Base-by-base conservation (phyloP, 2,113 vertebrate species). In the Eleginops maclovinus region DNA sequence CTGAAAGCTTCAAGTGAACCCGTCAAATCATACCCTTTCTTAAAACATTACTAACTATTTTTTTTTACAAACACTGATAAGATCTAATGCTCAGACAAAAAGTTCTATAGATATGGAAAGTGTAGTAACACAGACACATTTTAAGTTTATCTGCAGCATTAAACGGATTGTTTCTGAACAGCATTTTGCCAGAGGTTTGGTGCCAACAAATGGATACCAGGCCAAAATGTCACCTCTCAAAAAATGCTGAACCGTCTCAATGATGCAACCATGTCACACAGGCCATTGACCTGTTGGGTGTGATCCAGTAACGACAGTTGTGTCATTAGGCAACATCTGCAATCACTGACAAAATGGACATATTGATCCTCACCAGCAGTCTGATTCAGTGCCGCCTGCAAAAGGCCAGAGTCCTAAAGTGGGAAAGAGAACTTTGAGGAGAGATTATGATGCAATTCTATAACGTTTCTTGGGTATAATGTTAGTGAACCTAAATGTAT, bases 201-300 rank as follows among this genome's bases (percentile, higher is more conserved):
- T 70, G 76, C 54, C 79, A 58, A 66, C n/a, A 44, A 62, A 70
- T 36, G 63, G 50, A 81, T 63, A 73, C 62, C 11, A 31, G 19
- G 75, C 26, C 51, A 72, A 59, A 75, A 40, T 21, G 31, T 56
- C 69, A 58, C 41, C 65, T 46, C 41, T 58, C 62, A 54, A 26
- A 84, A 83, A 65, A 72, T 71, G 67, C 67, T 46, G 76, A 87
- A 56, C 83, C 58, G 67, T 64, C 13, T 53, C 67, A 70, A 82
- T 90, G 75, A 87, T 75, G 79, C 75, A 93, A 88, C 66, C 24
- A 51, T 72, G 64, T 19, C 64, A 82, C n/a, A 22, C 55, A 62
- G 87, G 89, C 86, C 87, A 80, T 81, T 83, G 82, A 90, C 88
- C 92, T 79, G 69, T 54, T 66, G 78, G 68, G 76, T 83, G 65